phyloP scores from a whole-genome alignment of 2,797 vertebrate species.

The Okamejei kenojei region DNA sequence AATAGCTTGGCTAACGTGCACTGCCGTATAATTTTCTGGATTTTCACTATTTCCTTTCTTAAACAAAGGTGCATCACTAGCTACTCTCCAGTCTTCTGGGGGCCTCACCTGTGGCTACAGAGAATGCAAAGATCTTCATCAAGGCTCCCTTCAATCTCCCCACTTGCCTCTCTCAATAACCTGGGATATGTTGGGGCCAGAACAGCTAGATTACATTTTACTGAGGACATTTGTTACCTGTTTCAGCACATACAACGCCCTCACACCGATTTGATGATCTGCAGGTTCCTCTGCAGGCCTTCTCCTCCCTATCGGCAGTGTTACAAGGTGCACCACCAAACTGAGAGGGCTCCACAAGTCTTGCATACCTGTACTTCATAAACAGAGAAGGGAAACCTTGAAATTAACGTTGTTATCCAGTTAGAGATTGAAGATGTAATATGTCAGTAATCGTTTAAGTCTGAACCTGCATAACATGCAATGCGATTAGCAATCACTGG shows the following conservation, averaged over 20 bases:
- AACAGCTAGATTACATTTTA: not conserved
- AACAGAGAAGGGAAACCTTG: slow-evolving; percentile 35
- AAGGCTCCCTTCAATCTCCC: too few species aligned
- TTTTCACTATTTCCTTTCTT: too few species aligned
- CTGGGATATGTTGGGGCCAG: too few species aligned
- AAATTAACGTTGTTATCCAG: not conserved
- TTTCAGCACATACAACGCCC: slow-evolving; percentile 73
- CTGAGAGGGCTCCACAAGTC: slow-evolving; percentile 69
- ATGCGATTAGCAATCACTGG: too few species aligned
- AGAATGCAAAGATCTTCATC: too few species aligned
- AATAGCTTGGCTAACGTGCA: too few species aligned
- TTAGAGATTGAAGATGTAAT: slow-evolving; percentile 39
- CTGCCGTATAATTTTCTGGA: too few species aligned
- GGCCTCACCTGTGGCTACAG: too few species aligned
- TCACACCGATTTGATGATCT: slow-evolving; percentile 63
- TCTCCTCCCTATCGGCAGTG: slow-evolving; percentile 61
- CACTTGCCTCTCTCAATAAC: too few species aligned
- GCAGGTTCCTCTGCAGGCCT: slow-evolving; percentile 66
- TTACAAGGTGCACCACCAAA: slow-evolving; percentile 72
- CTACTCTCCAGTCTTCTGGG: too few species aligned
- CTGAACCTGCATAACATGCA: too few species aligned
- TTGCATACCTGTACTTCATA: slow-evolving; percentile 72
- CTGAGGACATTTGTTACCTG: slow-evolving; percentile 58
- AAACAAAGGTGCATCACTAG: too few species aligned
- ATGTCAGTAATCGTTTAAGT: slow-evolving; percentile 31